phyloP scores from a whole-genome alignment of 2,113 vertebrate species.

The Phaethornis superciliosus region DNA sequence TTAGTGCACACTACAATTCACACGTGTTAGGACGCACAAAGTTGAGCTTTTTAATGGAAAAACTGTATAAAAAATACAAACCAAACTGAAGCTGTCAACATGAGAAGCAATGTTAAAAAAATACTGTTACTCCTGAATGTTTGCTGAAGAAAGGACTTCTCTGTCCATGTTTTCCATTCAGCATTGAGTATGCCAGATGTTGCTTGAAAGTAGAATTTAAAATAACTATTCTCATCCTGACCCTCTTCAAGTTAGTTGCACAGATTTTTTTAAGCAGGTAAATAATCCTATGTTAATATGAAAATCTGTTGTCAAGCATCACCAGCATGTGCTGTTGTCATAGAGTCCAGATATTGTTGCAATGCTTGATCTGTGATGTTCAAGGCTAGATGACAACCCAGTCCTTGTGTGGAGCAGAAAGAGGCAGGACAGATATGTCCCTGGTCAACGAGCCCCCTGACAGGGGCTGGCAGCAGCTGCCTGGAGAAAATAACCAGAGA shows the following conservation, averaged over 20 bases:
- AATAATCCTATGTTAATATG: background rate
- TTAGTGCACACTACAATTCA: background rate
- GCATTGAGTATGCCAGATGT: background rate
- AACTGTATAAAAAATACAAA: slow-evolving; percentile 54
- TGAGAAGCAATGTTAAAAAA: slow-evolving; percentile 59
- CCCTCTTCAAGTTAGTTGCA: background rate
- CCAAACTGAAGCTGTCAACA: slow-evolving; percentile 33
- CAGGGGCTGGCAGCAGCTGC: background rate
- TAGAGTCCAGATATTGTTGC: background rate
- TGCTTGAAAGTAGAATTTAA: background rate
- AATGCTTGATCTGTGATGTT: background rate
- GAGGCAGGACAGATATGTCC: background rate
- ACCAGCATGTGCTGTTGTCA: background rate
- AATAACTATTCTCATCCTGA: background rate
- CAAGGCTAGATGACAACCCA: background rate
- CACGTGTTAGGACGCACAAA: background rate
- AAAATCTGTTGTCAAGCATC: background rate
- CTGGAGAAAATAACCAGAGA: background rate
- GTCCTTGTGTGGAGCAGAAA: background rate
- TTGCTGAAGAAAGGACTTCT: slow-evolving; percentile 17
- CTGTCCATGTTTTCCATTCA: background rate
- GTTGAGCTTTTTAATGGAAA: slow-evolving; percentile 46
- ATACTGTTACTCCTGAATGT: slow-evolving; percentile 44
- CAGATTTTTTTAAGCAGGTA: background rate
- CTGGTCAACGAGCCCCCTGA: background rate